Evolutionary conservation across 2,888 invertebrate genomes (phyloP), one percentile per base, ranked within the genome.

Genomic region (Ceriagrion tenellum): DNA sequence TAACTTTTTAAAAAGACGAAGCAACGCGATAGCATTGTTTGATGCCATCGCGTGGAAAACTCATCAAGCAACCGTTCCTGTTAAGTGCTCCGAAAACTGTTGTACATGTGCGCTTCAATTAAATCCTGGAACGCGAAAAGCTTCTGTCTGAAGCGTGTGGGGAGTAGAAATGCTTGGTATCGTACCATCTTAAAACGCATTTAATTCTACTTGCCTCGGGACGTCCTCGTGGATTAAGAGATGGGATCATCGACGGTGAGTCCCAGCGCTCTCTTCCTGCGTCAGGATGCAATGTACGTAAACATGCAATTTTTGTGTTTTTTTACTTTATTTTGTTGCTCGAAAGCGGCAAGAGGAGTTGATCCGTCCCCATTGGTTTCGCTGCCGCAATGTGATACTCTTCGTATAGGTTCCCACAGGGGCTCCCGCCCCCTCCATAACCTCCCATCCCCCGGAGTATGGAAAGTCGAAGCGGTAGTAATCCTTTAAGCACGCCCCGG

Each of bases 401-500:
- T 16, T 59, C 59, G 59, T 1, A 59, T 4, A 47, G 20, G 59
- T 59, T 16, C 59, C 59, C 59, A 12, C 59, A 47, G 47, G 47
- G 47, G 56, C 56, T 59, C 59, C 20, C 20, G 26, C 2, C 69
- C 69, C n/a, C n/a, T n/a, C n/a, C n/a, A n/a, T n/a, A n/a, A n/a
- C n/a, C 26, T 69, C n/a, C 10, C 69, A 4, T 12, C 69, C 69
- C 69, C 81, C 35, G 81, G 35, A 12, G 81, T 26, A 81, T 35
- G 35, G 35, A 81, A 35, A 35, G 81, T 81, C 35, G 47, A 26
- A 81, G 81, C 81, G 35, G 20, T 47, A 59, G 69, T 81, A 81
- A 81, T 81, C 81, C 81, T 81, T 81, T 81, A 81, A 81, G 81
- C 81, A n/a, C 81, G n/a, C 81, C 35, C 81, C 81, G 1, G 81